Base-by-base conservation (phyloP, 2,113 vertebrate species). In the Pardalotus punctatus region DNA sequence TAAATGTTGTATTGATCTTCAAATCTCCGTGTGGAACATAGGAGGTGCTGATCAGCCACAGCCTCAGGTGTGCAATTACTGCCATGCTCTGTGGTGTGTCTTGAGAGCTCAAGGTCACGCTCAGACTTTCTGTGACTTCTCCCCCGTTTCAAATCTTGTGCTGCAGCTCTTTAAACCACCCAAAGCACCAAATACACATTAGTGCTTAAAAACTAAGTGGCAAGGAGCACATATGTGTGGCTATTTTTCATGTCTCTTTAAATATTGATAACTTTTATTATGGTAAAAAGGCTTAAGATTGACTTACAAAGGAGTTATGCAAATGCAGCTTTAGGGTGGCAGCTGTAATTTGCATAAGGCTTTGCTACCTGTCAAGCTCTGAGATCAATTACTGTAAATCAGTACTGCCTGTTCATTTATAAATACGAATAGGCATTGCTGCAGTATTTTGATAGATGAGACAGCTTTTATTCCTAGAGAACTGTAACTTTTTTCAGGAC, bases 331-430 rank as follows among this genome's bases (percentile, higher is more conserved):
- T 84, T 66, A 48, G 86, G 69, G 48, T 81, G 69, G 81, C 71
- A 53, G 91, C 78, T 91, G 51, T 47, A 48, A 96, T 91, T 87
- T 80, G 70, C 4, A 8, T 67, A 23, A 51, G 70, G 58, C 83
- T 97, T 96, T 86, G 27, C 53, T 43, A 7, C 40, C 12, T 91
- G 65, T 40, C 83, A 84, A 74, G 60, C 80, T 42, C 72, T 56
- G 65, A 51, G 65, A 79, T 89, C 81, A 90, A 8, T 94, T 79
- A 70, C 58, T 80, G 7, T 79, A 90, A 88, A 82, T 90, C 87
- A 76, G 54, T 38, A 58, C 78, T 79, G 89, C 61, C 45, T 61
- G 6, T 19, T 89, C 73, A 43, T 79, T 85, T 83, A 58, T 45
- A 87, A 94, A 69, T 23, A 53, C 35, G 53, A 42, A 27, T 0